Base-by-base conservation (phyloP, 2,113 vertebrate species). In the Seriola dumerili region DNA sequence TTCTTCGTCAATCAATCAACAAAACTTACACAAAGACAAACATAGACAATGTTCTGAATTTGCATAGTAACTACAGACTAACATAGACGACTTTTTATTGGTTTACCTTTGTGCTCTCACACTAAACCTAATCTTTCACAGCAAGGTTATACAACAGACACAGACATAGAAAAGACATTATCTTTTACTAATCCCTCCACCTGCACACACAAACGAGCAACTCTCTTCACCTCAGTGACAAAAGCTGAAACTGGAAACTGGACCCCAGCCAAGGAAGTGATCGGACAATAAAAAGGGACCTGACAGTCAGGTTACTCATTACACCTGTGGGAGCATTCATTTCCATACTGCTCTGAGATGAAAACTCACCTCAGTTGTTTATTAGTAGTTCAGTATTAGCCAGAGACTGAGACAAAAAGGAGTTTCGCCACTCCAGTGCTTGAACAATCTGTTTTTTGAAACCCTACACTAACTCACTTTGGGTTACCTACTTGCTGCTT, bases 271-370 rank as follows among this genome's bases (percentile, higher is more conserved):
- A 84, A 79, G 80, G 73, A 86, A 75, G 64, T 81, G 84, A 83
- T 82, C 84, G 2, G 64, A 83, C 59, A 76, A 82, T 79, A 80
- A 59, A 29, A 77, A 72, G 68, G 40, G 78, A 88, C 76, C 88
- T 72, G 90, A 72, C 84, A 80, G 78, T 87, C 88, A 75, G 55
- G 92, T 91, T 93, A 89, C 81, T 88, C 81, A 89, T 93, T 90
- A 90, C 88, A 91, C 86, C 77, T 80, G 87, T 87, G 91, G 83
- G 89, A 89, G 88, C 72, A n/a, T 4, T 23, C 14, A 12, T 58
- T 74, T 84, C 85, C 80, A 59, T 14, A 1, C 16, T n/a, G n/a
- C 46, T 5, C 44, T 69, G 42, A 73, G 75, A 72, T n/a, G 4
- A 84, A 76, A 50, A 32, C 69, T 40, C 40, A 11, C 57, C 25